phyloP scores from a whole-genome alignment of 2,113 vertebrate genomes.

The Cairina moschata region DNA sequence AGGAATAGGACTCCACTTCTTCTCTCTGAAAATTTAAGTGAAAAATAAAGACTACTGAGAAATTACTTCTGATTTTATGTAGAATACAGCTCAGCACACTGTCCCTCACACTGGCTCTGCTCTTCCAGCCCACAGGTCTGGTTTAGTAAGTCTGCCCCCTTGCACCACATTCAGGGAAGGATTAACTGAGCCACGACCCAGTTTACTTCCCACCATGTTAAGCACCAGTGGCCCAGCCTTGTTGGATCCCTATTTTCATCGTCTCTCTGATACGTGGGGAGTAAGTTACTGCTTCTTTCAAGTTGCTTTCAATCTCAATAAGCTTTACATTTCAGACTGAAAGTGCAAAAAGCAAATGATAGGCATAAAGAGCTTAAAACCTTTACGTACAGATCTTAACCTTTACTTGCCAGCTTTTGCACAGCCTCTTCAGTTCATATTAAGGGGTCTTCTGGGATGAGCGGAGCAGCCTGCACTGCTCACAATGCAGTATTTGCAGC shows the following conservation, averaged over 20 bases:
- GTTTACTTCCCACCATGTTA: neutral
- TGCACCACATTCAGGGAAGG: neutral
- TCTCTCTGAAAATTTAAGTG: neutral
- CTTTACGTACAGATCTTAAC: neutral
- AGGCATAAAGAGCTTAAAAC: neutral
- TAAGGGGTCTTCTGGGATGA: neutral
- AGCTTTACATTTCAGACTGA: neutral
- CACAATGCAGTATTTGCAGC: neutral
- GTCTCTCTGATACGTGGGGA: neutral
- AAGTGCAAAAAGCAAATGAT: neutral
- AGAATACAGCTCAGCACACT: neutral
- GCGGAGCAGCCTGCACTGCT: neutral
- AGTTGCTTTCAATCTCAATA: neutral
- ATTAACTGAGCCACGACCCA: neutral
- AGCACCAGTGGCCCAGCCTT: neutral
- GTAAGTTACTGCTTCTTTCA: neutral
- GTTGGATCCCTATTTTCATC: neutral
- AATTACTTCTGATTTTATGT: neutral
- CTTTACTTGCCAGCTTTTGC: neutral
- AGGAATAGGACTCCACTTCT: rapidly evolving
- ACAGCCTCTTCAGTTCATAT: neutral
- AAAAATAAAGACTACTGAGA: neutral
- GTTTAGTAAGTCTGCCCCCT: neutral
- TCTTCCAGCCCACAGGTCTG: neutral
- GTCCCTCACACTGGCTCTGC: neutral